Percentiles rank a stretch among this genome's conserved stretches.
These are phyloP conservation scores for Rhincodon typus DNA, from an alignment of 2,797 vertebrate genomes.

Conservation along the genomic window DNA sequence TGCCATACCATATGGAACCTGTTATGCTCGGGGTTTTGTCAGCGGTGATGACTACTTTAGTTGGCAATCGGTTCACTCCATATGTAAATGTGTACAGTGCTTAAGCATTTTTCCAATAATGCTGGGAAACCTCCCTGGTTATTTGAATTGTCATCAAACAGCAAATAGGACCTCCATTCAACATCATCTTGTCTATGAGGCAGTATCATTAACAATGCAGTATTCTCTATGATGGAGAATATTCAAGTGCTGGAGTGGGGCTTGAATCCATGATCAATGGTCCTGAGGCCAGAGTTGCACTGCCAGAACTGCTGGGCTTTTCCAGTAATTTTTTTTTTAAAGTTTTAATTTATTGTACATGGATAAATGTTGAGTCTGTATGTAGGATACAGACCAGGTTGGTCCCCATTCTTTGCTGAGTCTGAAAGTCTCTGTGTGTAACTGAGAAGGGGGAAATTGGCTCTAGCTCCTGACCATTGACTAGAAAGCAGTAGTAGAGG, in stretches of 20 bases:
- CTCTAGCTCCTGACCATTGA: background rate
- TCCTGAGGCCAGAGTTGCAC: too few species aligned
- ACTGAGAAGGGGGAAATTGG: background rate
- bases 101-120: background rate
- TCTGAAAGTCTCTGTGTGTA: too few species aligned
- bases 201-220: background rate
- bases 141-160: background rate
- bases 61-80: background rate
- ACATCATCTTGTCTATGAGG: background rate
- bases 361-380: background rate
- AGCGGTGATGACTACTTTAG: too few species aligned
- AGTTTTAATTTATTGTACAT: too few species aligned
- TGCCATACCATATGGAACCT: background rate
- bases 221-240: background rate
- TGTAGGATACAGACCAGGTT: background rate
- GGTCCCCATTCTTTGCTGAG: background rate
- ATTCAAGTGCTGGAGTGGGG: background rate
- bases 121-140: background rate
- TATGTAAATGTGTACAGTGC: background rate
- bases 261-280: background rate
- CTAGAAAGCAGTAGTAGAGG: background rate
- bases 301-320: too few species aligned
- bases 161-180: too few species aligned
- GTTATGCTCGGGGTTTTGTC: background rate
- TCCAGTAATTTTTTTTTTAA: too few species aligned